Evolutionary conservation across 2,888 invertebrate genomes (phyloP).

Genomic region (Melanargia galathea): DNA sequence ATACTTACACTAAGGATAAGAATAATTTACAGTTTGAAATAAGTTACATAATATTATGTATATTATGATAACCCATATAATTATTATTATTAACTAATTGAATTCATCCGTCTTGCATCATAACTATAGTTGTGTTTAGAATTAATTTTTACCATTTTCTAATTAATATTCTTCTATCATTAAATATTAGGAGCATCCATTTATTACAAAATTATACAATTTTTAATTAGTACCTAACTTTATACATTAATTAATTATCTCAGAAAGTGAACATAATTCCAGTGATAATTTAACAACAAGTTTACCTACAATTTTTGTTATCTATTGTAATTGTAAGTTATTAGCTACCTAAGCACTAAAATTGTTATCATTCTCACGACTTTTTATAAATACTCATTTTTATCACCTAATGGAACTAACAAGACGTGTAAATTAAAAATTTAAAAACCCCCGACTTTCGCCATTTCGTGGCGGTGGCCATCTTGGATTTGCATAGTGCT

Average conservation of each 20-base stretch:
- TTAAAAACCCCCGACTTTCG: no score
- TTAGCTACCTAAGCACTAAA: background rate
- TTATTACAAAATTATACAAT: no score
- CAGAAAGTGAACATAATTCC: background rate
- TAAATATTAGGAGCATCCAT: no score
- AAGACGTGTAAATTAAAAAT: background rate
- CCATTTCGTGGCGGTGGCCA: no score
- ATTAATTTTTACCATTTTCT: background rate
- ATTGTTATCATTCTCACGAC: background rate
- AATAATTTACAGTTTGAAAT: background rate
- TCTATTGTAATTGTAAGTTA: background rate
- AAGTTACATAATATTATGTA: no score
- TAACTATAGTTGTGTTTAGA: background rate
- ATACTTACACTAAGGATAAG: background rate
- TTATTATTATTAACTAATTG: no score
- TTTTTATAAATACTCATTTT: background rate
- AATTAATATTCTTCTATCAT: no score
- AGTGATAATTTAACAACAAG: slow-evolving; percentile 1
- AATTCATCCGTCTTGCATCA: background rate
- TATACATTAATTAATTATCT: background rate
- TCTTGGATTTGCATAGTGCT: no score
- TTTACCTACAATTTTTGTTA: background rate
- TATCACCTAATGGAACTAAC: background rate
- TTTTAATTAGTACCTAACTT: no score
- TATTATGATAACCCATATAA: no score